Evolutionary conservation across 2,797 vertebrate species (phyloP).

Genomic region (Rhynchonycteris naso): DNA sequence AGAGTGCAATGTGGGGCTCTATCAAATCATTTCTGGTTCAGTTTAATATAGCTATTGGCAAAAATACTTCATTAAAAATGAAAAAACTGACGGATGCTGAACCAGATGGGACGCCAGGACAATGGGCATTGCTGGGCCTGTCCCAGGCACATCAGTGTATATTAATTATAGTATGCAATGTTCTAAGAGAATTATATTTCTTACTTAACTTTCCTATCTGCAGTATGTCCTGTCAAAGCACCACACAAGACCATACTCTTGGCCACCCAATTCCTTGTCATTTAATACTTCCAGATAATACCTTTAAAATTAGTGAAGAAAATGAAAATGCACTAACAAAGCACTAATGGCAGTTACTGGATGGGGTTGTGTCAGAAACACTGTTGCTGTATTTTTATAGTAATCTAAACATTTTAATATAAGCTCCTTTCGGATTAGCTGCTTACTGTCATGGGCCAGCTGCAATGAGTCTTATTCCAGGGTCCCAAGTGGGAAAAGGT

Average conservation of each 20-base stretch:
- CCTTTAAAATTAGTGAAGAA: background rate
- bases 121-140: background rate
- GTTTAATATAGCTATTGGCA: background rate
- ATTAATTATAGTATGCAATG: background rate
- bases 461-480: too few species aligned
- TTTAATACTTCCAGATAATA: background rate
- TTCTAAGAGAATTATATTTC: background rate
- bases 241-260: fast-evolving
- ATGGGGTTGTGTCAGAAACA: background rate
- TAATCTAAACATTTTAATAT: too few species aligned
- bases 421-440: too few species aligned
- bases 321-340: too few species aligned
- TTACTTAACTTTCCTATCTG: background rate
- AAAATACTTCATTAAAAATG: background rate
- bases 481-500: too few species aligned
- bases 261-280: background rate
- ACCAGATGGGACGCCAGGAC: background rate
- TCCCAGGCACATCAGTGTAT: background rate
- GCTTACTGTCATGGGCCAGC: too few species aligned
- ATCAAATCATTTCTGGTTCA: background rate
- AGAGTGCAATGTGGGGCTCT: background rate
- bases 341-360: background rate
- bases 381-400: too few species aligned
- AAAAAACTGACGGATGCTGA: background rate
- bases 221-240: background rate